Evolutionary conservation across 2,888 invertebrate genomes (phyloP).

Genomic region (Acanthosepion esculentum): DNA sequence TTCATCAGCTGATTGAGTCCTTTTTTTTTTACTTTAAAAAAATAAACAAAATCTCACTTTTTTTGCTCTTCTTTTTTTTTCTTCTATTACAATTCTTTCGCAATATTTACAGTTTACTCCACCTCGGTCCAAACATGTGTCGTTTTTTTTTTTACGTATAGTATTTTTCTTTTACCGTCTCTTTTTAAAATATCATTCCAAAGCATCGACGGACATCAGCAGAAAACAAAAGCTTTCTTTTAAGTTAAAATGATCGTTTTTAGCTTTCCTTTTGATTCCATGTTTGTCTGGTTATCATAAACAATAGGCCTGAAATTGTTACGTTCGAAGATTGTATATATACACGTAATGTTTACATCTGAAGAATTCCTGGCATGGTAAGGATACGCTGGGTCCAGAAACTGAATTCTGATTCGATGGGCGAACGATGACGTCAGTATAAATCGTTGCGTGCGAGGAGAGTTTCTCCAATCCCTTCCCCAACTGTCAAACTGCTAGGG

Average conservation of each 20-base stretch:
- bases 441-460: neutral
- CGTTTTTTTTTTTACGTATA: neutral
- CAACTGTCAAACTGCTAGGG: neutral
- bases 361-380: neutral
- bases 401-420: neutral
- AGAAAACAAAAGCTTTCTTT: neutral
- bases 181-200: neutral
- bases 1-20: neutral
- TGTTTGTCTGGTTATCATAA: neutral
- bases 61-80: neutral
- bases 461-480: neutral
- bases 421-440: neutral
- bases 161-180: neutral
- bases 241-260: neutral
- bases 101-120: too few species aligned
- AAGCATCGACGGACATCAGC: neutral
- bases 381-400: neutral
- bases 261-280: neutral
- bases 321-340: neutral
- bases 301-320: neutral
- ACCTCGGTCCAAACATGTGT: neutral
- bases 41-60: neutral
- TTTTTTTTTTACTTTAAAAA: neutral
- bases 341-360: neutral
- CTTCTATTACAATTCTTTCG: neutral